phyloP scores from a whole-genome alignment of 1,140 invertebrate species.

The Coboldia fuscipes region DNA sequence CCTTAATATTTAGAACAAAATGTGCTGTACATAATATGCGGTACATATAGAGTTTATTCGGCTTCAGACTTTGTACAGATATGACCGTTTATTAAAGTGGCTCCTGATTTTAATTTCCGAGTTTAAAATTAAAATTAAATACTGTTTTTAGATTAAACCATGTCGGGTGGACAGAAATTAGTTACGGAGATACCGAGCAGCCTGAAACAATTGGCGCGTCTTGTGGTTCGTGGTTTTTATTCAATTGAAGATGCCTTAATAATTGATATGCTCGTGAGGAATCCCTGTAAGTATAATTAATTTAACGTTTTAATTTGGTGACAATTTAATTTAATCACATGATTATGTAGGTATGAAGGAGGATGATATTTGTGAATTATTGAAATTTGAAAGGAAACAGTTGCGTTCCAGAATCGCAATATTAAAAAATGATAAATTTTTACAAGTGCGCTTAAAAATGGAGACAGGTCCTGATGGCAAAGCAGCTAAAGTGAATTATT shows the following conservation, averaged over 20 bases:
- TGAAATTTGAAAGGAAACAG: constrained; percentile 92
- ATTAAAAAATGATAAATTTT: constrained; percentile 81
- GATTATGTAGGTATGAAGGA: constrained; percentile 66
- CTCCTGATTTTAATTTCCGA: too few relatives aligned
- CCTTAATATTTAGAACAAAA: too few relatives aligned
- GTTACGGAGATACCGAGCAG: constrained; percentile 76
- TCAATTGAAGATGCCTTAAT: constrained; percentile 82
- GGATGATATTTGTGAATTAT: constrained; percentile 81
- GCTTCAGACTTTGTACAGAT: too few relatives aligned
- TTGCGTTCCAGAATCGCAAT: constrained; percentile 65
- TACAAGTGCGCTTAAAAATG: constrained; percentile 80
- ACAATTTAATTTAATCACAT: constrained; percentile 1
- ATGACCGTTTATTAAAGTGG: too few relatives aligned
- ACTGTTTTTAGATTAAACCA: too few relatives aligned
- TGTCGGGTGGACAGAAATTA: constrained; percentile 8
- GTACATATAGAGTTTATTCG: too few relatives aligned
- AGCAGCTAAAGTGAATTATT: constrained; percentile 91
- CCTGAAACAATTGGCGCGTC: constrained; percentile 71
- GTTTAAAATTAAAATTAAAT: too few relatives aligned
- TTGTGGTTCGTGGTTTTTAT: constrained; percentile 85
- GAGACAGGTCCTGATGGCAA: constrained; percentile 90
- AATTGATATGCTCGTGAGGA: constrained; percentile 84
- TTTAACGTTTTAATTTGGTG: background rate
- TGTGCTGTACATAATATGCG: too few relatives aligned
- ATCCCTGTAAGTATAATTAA: constrained; percentile 55